Conservation (phyloP, 2,113 vertebrate genomes). For the Ginglymostoma cirratum region DNA sequence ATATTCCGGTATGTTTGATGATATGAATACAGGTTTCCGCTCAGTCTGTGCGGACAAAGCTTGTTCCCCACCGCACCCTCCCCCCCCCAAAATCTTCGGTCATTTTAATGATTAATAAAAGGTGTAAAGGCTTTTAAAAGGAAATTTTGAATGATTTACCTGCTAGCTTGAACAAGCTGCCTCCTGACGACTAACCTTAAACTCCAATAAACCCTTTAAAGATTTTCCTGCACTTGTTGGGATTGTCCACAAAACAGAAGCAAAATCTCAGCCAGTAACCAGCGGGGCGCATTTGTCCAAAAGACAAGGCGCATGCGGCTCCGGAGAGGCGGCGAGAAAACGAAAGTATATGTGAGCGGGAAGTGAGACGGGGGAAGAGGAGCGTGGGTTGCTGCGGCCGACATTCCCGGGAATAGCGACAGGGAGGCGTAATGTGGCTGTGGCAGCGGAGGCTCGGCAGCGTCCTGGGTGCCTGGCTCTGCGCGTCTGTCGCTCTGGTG, state of each 20-base stretch:
- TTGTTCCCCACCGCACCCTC: too few relatives aligned
- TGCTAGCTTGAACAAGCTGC: background rate
- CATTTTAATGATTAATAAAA: background rate
- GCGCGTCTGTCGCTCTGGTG: background rate
- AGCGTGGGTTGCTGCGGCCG: background rate
- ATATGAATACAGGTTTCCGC: background rate
- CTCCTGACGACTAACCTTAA: background rate
- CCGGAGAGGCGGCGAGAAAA: background rate
- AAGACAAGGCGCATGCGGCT: background rate
- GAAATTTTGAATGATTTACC: background rate
- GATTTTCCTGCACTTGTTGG: too few relatives aligned
- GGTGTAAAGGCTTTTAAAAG: background rate
- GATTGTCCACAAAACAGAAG: too few relatives aligned
- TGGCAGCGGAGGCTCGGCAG: background rate
- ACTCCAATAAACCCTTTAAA: background rate
- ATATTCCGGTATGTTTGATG: background rate
- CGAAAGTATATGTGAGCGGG: background rate
- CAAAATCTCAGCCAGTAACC: too few relatives aligned
- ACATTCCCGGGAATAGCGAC: too few relatives aligned
- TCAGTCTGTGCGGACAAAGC: background rate
- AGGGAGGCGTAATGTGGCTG: background rate
- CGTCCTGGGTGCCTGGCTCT: background rate
- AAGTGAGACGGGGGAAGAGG: background rate
- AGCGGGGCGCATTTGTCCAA: background rate
- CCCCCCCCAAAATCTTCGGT: background rate